A percentile compares a stretch with the other conserved stretches of the same genome.
Conservation (phyloP, 2,888 invertebrate genomes). For the Ctena decussata region DNA sequence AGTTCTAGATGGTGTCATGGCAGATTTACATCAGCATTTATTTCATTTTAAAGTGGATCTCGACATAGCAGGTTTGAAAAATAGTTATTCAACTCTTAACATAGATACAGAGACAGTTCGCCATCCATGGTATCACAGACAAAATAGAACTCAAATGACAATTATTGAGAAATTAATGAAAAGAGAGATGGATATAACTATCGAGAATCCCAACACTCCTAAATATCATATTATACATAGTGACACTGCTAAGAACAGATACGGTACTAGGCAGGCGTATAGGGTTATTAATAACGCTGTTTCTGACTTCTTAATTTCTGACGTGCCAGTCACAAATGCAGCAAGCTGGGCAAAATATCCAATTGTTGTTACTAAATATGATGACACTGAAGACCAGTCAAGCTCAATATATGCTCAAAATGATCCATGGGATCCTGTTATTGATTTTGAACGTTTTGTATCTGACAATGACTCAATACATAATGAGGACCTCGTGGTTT, state of each 20-base stretch:
- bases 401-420: conserved; percentile 81
- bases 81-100: conserved; percentile 76
- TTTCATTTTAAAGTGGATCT: conserved; percentile 83
- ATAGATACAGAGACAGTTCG: conserved; percentile 65
- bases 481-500: conserved; percentile 82
- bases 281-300: conserved; percentile 69
- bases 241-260: conserved; percentile 70
- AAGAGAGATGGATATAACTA: conserved; percentile 74
- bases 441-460: conserved; percentile 79
- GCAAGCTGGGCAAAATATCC: conserved; percentile 81
- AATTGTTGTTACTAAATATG: conserved; percentile 78
- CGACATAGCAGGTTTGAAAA: conserved; percentile 76
- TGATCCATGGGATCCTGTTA: conserved; percentile 80
- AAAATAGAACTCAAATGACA: conserved; percentile 71
- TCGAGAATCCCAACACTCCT: conserved; percentile 69
- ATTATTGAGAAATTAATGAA: conserved; percentile 62
- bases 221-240: conserved; percentile 75
- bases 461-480: conserved; percentile 80
- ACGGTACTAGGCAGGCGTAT: conserved; percentile 74
- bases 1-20: conserved; percentile 73
- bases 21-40: conserved; percentile 79
- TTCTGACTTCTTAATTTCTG: conserved; percentile 73
- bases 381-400: conserved; percentile 79
- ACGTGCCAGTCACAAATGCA: conserved; percentile 66
- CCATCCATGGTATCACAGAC: conserved; percentile 67